Conservation (phyloP, 1,140 invertebrate species). For the Augochlora pura region DNA sequence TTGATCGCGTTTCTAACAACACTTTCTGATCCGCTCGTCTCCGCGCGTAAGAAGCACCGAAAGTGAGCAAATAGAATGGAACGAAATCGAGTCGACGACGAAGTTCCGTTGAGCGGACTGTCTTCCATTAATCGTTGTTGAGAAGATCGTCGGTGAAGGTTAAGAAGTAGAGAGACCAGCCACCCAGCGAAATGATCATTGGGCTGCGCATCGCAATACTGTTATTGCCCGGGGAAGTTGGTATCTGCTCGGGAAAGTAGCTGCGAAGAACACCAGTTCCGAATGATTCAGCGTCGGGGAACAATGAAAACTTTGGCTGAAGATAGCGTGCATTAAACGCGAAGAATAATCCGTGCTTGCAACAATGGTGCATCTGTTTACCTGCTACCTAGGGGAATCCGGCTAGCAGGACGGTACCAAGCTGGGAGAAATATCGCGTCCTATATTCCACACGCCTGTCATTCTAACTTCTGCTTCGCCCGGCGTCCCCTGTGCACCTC, state of each 20-base stretch:
- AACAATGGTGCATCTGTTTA: slow-evolving; percentile 36
- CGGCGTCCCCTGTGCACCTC: too few species aligned
- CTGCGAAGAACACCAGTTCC: slow-evolving; percentile 31
- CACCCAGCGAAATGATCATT: slow-evolving; percentile 8
- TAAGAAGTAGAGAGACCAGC: background rate
- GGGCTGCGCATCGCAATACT: slow-evolving; percentile 18
- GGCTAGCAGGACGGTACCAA: background rate
- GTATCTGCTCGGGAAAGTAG: slow-evolving; percentile 27
- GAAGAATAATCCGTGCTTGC: slow-evolving; percentile 29
- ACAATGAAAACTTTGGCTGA: slow-evolving; percentile 45
- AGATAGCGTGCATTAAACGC: slow-evolving; percentile 28
- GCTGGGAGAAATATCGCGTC: slow-evolving; percentile 28
- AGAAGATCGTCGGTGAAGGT: too few species aligned
- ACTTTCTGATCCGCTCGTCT: too few species aligned
- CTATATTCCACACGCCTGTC: background rate
- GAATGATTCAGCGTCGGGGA: slow-evolving; percentile 31
- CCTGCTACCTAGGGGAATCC: background rate
- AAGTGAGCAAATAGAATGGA: too few species aligned
- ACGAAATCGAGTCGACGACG: too few species aligned
- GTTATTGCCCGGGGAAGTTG: slow-evolving; percentile 25
- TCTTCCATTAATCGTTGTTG: slow-evolving; percentile 3
- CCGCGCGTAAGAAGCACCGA: too few species aligned
- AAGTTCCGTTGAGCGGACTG: too few species aligned
- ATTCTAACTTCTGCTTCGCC: slow-evolving; percentile 5
- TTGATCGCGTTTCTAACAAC: too few species aligned